Percentiles rank a stretch among this genome's conserved stretches.
Evolutionary conservation across 1,140 invertebrate genomes (phyloP).

Genomic region (Diachasma alloeum): DNA sequence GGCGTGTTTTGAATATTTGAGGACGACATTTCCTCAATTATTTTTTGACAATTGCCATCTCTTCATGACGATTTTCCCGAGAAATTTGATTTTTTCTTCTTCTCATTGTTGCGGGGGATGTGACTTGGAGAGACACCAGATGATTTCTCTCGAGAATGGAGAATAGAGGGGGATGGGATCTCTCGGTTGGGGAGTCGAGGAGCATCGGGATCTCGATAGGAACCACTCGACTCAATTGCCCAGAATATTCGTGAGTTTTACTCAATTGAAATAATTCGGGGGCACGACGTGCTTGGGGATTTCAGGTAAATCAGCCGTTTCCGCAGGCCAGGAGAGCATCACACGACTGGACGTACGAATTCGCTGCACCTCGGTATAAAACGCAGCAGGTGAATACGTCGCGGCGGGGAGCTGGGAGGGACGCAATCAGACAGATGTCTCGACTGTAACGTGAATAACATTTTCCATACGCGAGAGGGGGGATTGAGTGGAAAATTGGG

Average conservation of each 20-base stretch:
- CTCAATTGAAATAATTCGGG: slow-evolving; percentile 30
- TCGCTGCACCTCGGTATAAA: neutral
- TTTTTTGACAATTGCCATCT: neutral
- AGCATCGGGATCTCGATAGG: neutral
- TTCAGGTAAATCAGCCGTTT: slow-evolving; percentile 50
- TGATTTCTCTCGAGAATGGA: neutral
- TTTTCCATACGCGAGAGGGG: too few relatives aligned
- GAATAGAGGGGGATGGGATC: neutral
- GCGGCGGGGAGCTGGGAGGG: too few relatives aligned
- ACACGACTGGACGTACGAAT: slow-evolving; percentile 34
- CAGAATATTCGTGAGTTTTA: slow-evolving; percentile 35
- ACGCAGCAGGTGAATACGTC: slow-evolving; percentile 14
- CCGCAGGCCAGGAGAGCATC: slow-evolving; percentile 48
- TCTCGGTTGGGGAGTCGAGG: neutral
- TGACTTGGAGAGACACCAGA: neutral
- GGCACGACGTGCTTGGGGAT: slow-evolving; percentile 6
- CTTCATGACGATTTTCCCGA: neutral
- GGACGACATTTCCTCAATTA: neutral
- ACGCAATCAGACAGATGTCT: neutral
- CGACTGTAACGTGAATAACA: neutral
- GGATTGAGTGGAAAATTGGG: too few relatives aligned
- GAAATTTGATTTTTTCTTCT: neutral
- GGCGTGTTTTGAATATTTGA: too few relatives aligned
- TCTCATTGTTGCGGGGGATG: neutral
- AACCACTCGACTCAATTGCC: neutral